Evolutionary conservation across 1,140 invertebrate genomes (phyloP).

Genomic region (Listronotus oregonensis): DNA sequence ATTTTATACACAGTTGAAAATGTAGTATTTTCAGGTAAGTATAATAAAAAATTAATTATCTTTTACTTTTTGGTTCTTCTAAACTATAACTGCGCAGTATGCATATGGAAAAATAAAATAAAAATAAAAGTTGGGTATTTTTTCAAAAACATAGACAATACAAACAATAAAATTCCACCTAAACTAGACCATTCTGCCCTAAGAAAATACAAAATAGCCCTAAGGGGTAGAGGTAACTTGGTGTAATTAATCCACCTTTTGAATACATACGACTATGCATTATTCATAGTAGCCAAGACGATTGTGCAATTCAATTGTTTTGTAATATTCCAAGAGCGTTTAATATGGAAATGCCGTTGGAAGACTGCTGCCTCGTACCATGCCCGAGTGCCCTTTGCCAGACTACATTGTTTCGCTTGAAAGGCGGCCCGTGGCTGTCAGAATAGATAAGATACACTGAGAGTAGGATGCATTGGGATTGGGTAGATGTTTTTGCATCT

Average conservation of each 20-base stretch:
- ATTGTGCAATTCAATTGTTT: conserved; percentile 34
- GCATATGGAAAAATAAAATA: too few species aligned
- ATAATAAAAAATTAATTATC: too few species aligned
- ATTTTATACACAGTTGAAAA: too few species aligned
- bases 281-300: conserved; percentile 34
- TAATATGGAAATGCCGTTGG: conserved; percentile 27
- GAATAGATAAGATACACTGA: conserved; percentile 21
- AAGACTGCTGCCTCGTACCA: conserved; percentile 1
- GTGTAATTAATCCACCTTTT: conserved; percentile 27
- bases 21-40: too few species aligned
- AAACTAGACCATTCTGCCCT: too few species aligned
- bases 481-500: too few species aligned
- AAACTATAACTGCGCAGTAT: too few species aligned
- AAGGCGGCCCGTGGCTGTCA: conserved; percentile 2
- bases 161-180: too few species aligned
- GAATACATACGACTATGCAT: conserved; percentile 31
- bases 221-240: conserved; percentile 2
- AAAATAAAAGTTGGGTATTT: too few species aligned
- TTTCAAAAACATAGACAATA: too few species aligned
- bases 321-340: conserved; percentile 30
- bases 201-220: neutral
- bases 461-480: neutral
- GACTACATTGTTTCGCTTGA: conserved; percentile 25
- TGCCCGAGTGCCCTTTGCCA: conserved; percentile 27
- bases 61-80: too few species aligned